phyloP scores from a whole-genome alignment of 2,797 vertebrate species.

The Lepilemur septentrionalis region DNA sequence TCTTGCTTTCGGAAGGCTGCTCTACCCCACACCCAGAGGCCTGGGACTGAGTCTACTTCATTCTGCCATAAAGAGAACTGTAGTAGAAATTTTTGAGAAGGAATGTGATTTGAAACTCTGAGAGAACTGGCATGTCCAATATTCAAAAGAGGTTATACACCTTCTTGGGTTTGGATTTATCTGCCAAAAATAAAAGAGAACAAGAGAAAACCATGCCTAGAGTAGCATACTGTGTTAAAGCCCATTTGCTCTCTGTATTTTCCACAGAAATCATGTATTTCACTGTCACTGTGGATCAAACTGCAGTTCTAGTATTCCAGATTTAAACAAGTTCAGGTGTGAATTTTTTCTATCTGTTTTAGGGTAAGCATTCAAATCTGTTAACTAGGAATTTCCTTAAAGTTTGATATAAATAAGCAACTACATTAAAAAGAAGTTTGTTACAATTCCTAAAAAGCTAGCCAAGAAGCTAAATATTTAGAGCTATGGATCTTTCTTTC shows the following conservation, averaged over 20 bases:
- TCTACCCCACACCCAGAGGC: rapidly evolving
- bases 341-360: background rate
- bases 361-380: background rate
- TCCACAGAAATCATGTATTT: background rate
- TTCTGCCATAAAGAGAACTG: background rate
- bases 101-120: background rate
- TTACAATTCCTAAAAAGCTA: background rate
- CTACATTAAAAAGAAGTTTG: background rate
- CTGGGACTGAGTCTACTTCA: background rate
- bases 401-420: background rate
- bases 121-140: background rate
- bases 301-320: background rate
- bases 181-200: background rate
- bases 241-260: background rate
- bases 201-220: background rate
- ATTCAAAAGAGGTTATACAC: background rate
- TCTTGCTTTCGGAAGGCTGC: background rate
- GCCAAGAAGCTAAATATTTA: background rate
- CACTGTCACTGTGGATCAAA: background rate
- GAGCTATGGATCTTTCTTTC: background rate
- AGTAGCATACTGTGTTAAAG: background rate
- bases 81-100: background rate
- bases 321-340: background rate
- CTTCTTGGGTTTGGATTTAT: background rate
- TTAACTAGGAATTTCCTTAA: background rate